phyloP scores from a whole-genome alignment of 1,140 invertebrate genomes.

The Antheraea mylitta region DNA sequence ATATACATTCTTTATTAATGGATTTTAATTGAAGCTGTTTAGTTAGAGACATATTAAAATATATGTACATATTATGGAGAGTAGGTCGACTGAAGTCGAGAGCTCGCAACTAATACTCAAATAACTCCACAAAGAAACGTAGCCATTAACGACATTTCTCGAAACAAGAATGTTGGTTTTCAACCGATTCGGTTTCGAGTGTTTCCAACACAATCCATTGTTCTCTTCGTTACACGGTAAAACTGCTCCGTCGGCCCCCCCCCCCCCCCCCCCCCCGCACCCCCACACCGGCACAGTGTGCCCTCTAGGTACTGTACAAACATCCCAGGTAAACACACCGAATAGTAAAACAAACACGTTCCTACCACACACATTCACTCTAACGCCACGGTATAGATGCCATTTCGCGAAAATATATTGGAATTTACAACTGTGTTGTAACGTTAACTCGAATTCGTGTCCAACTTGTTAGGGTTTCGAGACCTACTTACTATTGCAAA shows the following conservation, averaged over 20 bases:
- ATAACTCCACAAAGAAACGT: neutral
- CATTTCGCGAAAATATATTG: conserved; percentile 3
- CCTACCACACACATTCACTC: conserved; percentile 3
- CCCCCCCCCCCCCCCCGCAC: conserved; percentile 6
- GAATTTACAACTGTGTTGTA: conserved; percentile 22
- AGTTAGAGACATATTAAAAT: no score
- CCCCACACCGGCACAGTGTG: no score
- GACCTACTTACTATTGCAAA: conserved; percentile 28
- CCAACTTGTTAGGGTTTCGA: conserved; percentile 46
- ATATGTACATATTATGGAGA: no score
- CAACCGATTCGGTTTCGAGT: neutral
- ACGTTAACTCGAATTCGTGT: conserved; percentile 52
- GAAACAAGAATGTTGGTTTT: neutral
- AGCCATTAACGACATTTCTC: neutral
- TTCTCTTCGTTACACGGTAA: conserved; percentile 18
- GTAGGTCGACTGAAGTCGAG: no score
- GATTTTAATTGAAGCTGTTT: no score
- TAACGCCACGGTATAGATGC: conserved; percentile 16
- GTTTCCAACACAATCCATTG: conserved; percentile 5
- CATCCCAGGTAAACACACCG: conserved; percentile 42
- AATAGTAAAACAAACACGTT: conserved; percentile 19
- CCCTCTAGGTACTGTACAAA: conserved; percentile 28
- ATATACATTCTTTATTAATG: no score
- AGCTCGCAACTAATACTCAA: neutral
- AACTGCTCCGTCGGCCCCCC: conserved; percentile 25